Base-by-base conservation (phyloP, 2,113 vertebrate species). In the Callionymus lyra region DNA sequence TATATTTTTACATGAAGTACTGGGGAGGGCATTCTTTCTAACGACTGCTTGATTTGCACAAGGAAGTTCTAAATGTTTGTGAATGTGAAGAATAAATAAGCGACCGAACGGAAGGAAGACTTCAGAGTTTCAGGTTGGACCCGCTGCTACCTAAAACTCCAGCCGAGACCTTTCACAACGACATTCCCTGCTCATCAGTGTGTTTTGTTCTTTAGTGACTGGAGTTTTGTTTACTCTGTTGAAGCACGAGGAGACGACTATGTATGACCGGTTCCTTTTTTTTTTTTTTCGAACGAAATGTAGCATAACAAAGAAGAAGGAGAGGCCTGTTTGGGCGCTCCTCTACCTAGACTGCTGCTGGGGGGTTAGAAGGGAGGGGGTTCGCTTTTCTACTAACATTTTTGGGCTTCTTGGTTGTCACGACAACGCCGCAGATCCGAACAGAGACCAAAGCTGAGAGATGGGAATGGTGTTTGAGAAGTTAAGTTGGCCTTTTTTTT, bases 41-140 rank as follows among this genome's bases (percentile, higher is more conserved):
- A 88, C 90, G 90, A 95, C 90, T 91, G 94, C 93, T 97, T 89
- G 90, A 94, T 97, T 98, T 98, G 94, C 94, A 98, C 94, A 98
- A 90, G 88, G 88, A 95, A 90, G 88, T 91, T 91, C 86, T 89
- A 74, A 77, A 79, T 74, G 82, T 93, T 90, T 90, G 87, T 96
- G 93, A 96, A 97, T 97, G 93, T 94, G 91, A 94, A 74, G 58
- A 75, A 64, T 31, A 9, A 45, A 42, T 2, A 50, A 41, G 37
- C 17, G 37, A 53, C 56, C 33, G 53, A 66, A 45, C 38, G 55
- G 65, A 52, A 35, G 12, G 51, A 50, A 86, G 45, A 56, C 51
- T 16, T 62, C 64, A 62, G 70, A 65, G 85, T 83, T 84, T 74
- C 74, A 84, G 86, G 86, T 87, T 84, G 77, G 21, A 82, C 59